Evolutionary conservation across 2,113 vertebrate genomes (phyloP).

Genomic region (Ariopsis seemanni): DNA sequence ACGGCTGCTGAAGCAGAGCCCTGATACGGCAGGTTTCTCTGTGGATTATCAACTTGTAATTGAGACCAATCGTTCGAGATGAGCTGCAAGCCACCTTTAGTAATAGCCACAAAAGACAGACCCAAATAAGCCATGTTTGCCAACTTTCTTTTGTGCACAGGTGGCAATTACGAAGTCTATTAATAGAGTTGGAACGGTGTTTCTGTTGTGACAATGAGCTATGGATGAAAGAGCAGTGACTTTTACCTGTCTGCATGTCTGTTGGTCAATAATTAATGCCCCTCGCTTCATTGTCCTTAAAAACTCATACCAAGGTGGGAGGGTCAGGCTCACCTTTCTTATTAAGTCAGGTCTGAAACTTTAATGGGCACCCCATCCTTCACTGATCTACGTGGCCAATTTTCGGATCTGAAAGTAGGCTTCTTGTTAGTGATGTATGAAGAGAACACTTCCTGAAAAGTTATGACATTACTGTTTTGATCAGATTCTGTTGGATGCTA

Average conservation of each 20-base stretch:
- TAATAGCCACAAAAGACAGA: constrained; percentile 24
- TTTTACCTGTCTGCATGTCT: constrained; percentile 57
- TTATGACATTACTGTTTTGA: constrained; percentile 31
- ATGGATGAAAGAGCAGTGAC: constrained; percentile 29
- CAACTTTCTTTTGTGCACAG: constrained; percentile 49
- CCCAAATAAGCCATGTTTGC: constrained; percentile 44
- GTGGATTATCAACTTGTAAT: constrained; percentile 41
- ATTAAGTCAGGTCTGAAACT: constrained; percentile 74
- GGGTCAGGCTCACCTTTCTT: constrained; percentile 76
- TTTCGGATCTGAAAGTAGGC: background rate
- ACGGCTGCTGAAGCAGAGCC: background rate
- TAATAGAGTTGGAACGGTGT: background rate
- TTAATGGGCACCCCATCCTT: constrained; percentile 72
- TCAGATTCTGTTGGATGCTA: constrained; percentile 49
- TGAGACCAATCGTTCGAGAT: constrained; percentile 30
- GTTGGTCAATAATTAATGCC: constrained; percentile 74
- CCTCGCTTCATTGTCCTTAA: constrained; percentile 71
- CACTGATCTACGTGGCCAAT: constrained; percentile 47
- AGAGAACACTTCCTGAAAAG: background rate
- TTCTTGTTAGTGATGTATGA: background rate
- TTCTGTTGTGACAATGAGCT: constrained; percentile 9
- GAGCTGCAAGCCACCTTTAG: constrained; percentile 32
- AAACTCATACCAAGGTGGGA: constrained; percentile 74
- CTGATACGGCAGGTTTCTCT: background rate
- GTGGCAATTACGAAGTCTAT: constrained; percentile 42